Percentiles rank a stretch among this genome's conserved stretches.
These are phyloP conservation scores for Arremon brunneinucha DNA, from an alignment of 2,797 vertebrate genomes.

Conservation along the genomic window DNA sequence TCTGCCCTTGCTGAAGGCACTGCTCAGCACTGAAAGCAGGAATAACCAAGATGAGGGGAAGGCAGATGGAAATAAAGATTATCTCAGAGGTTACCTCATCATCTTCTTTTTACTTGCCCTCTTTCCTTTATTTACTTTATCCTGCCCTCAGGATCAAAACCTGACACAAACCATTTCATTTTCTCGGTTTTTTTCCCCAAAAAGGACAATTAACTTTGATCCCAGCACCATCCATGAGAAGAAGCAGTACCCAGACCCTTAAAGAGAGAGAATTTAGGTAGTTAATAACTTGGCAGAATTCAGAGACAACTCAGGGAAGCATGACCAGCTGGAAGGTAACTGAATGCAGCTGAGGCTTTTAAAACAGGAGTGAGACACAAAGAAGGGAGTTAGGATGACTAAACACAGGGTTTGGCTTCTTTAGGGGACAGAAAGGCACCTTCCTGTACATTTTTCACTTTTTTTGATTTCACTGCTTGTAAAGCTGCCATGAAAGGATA, in stretches of 20 bases:
- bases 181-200: not conserved
- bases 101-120: not conserved
- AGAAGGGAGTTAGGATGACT: not conserved
- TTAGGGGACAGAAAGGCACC: constrained; percentile 36
- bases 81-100: not conserved
- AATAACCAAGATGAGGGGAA: not conserved
- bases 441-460: constrained; percentile 4
- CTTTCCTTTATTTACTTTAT: not conserved
- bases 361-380: not conserved
- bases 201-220: not conserved
- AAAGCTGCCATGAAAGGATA: constrained; percentile 39
- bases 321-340: not conserved
- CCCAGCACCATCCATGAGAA: not conserved
- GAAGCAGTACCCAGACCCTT: not conserved
- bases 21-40: not conserved
- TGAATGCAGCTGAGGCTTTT: not conserved
- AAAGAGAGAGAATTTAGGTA: not conserved
- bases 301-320: not conserved
- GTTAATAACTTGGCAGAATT: not conserved
- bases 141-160: not conserved
- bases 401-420: constrained; percentile 4
- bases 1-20: not conserved
- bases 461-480: not conserved
- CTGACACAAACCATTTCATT: not conserved
- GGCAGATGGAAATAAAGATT: not conserved